These are phyloP conservation scores for Drosophila micromelanica DNA, from an alignment of 1,140 invertebrate genomes.

Conservation along the genomic window DNA sequence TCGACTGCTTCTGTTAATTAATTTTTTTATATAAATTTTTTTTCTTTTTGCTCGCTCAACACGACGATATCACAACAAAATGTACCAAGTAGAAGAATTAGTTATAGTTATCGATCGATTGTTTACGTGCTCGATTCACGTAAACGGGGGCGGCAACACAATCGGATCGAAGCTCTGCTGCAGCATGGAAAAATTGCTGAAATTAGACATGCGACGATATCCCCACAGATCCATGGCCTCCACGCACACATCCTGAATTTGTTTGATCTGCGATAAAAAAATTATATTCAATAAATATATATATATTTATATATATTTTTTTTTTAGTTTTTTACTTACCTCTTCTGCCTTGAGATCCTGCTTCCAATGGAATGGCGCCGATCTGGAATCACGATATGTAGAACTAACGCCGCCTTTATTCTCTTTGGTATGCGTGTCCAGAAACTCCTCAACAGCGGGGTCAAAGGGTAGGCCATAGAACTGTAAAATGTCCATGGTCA, in stretches of 20 bases:
- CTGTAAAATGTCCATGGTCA: constrained; percentile 89
- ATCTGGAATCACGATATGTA: constrained; percentile 92
- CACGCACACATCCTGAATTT: constrained; percentile 88
- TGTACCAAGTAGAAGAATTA: constrained; percentile 82
- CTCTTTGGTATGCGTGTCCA: constrained; percentile 92
- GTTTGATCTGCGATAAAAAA: constrained; percentile 66
- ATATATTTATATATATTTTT: background rate
- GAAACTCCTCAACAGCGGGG: constrained; percentile 88
- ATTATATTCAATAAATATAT: constrained; percentile 9
- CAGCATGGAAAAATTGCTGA: constrained; percentile 83
- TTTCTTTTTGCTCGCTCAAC: constrained; percentile 73
- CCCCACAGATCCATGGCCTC: constrained; percentile 93
- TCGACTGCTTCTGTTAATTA: constrained; percentile 42
- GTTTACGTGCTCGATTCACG: constrained; percentile 56
- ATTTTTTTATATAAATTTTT: constrained; percentile 34
- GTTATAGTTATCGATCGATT: constrained; percentile 65
- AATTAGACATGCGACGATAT: constrained; percentile 86
- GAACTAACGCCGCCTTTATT: constrained; percentile 92
- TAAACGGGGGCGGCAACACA: constrained; percentile 78
- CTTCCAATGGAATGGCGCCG: constrained; percentile 93
- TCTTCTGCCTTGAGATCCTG: constrained; percentile 89
- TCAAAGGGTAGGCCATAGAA: constrained; percentile 91
- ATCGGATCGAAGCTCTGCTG: constrained; percentile 81
- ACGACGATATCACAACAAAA: constrained; percentile 82
- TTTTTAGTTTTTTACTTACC: constrained; percentile 77